Conservation (phyloP, 92 coral and sea anemone species). For the Palythoa grandis region DNA sequence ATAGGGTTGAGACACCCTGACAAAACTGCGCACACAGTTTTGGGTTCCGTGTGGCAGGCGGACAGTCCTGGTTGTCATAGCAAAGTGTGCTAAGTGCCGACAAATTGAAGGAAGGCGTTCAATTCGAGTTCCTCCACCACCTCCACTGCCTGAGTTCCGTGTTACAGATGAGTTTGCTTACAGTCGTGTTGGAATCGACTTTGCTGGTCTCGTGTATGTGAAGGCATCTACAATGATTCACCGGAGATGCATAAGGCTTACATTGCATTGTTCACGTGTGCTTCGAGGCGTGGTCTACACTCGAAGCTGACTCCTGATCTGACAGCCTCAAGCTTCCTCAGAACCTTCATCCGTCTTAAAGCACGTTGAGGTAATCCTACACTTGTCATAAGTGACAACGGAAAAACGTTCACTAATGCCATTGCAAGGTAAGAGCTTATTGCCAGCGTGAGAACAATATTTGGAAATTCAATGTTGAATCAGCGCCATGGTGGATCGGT, state of each 20-base stretch:
- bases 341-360: conserved; percentile 43
- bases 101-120: conserved; percentile 25
- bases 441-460: conserved; percentile 27
- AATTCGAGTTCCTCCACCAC: conserved; percentile 24
- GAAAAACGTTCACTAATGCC: conserved; percentile 53
- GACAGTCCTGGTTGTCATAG: conserved; percentile 11
- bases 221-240: conserved; percentile 30
- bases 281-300: conserved; percentile 52
- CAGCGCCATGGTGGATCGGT: conserved; percentile 53
- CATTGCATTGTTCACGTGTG: conserved; percentile 52
- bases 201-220: conserved; percentile 51
- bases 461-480: conserved; percentile 53
- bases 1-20: conserved; percentile 48
- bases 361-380: conserved; percentile 52
- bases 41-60: conserved; percentile 41
- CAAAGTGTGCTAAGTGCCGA: conserved; percentile 22
- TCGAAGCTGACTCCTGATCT: conserved; percentile 49
- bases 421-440: conserved; percentile 27
- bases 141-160: conserved; percentile 49
- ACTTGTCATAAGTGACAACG: conserved; percentile 58
- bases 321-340: conserved; percentile 34
- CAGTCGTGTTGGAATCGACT: conserved; percentile 46
- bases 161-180: conserved; percentile 45
- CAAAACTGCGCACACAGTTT: conserved; percentile 38
- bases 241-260: conserved; percentile 33